A percentile compares a stretch with the other conserved stretches of the same genome.
These are phyloP conservation scores for Vulpes vulpes DNA, from an alignment of 2,113 vertebrate genomes.

Conservation along the genomic window DNA sequence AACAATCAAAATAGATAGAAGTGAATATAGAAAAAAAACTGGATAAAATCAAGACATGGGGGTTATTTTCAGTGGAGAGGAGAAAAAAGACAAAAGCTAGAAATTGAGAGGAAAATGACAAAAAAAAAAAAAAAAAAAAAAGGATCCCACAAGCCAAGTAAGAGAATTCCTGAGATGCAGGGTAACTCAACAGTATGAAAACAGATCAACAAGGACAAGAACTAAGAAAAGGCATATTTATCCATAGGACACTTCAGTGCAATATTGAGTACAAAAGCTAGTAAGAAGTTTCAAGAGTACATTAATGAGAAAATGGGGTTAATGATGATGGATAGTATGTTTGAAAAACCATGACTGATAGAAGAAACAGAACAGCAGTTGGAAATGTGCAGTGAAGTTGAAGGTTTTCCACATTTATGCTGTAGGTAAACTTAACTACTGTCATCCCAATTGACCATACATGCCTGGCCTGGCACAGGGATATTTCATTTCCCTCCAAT, in stretches of 20 bases:
- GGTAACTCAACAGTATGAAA: background rate
- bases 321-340: background rate
- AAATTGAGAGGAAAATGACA: background rate
- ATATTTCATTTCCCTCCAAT: background rate
- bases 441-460: background rate
- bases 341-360: background rate
- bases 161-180: background rate
- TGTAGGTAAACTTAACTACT: background rate
- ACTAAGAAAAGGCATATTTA: slow-evolving; percentile 1
- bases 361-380: background rate
- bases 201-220: background rate
- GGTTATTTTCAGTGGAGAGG: background rate
- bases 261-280: background rate
- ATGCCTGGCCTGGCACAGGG: background rate
- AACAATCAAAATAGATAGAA: background rate
- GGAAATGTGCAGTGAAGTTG: background rate
- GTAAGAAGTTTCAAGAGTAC: background rate
- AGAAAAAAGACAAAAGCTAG: slow-evolving; percentile 8
- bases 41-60: background rate
- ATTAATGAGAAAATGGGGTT: background rate
- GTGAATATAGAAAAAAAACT: background rate
- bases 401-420: background rate
- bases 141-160: background rate
- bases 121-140: background rate
- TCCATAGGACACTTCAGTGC: background rate